A percentile compares a stretch with the other conserved stretches of the same genome.
These are phyloP conservation scores for Tenebrio molitor DNA, from an alignment of 1,140 invertebrate genomes.

Conservation along the genomic window DNA sequence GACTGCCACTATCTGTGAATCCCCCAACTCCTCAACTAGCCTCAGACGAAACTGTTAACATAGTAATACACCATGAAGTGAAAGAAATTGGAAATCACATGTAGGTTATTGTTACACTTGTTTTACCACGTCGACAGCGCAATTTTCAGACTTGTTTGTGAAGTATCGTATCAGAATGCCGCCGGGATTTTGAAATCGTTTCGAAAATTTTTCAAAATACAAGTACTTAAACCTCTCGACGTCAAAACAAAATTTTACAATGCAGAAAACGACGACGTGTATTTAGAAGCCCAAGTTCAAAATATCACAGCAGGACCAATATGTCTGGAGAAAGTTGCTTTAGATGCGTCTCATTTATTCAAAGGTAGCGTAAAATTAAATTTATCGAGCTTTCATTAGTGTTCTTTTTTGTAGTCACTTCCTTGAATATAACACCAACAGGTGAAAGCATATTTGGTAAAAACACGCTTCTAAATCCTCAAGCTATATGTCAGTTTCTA, in stretches of 20 bases:
- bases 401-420: constrained; percentile 69
- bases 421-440: constrained; percentile 74
- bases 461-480: constrained; percentile 84
- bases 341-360: constrained; percentile 93
- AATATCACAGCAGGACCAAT: constrained; percentile 93
- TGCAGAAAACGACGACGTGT: constrained; percentile 97
- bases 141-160: constrained; percentile 89
- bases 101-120: constrained; percentile 68
- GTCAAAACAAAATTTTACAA: constrained; percentile 99
- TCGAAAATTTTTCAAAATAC: constrained; percentile 98
- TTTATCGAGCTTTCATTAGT: constrained; percentile 32
- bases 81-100: constrained; percentile 98
- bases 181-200: constrained; percentile 82
- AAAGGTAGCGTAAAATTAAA: constrained; percentile 69
- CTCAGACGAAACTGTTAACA: constrained; percentile 90
- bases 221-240: constrained; percentile 97
- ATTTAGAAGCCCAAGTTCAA: constrained; percentile 96
- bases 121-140: constrained; percentile 16
- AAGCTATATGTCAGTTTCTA: constrained; percentile 90
- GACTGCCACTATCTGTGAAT: constrained; percentile 80
- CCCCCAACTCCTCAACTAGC: constrained; percentile 76
- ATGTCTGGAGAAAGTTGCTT: constrained; percentile 90
- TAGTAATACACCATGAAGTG: constrained; percentile 98
- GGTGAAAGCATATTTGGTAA: constrained; percentile 86
- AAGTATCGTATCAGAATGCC: constrained; percentile 89